Evolutionary conservation across 2,113 vertebrate genomes (phyloP).

Genomic region (Silurus meridionalis): DNA sequence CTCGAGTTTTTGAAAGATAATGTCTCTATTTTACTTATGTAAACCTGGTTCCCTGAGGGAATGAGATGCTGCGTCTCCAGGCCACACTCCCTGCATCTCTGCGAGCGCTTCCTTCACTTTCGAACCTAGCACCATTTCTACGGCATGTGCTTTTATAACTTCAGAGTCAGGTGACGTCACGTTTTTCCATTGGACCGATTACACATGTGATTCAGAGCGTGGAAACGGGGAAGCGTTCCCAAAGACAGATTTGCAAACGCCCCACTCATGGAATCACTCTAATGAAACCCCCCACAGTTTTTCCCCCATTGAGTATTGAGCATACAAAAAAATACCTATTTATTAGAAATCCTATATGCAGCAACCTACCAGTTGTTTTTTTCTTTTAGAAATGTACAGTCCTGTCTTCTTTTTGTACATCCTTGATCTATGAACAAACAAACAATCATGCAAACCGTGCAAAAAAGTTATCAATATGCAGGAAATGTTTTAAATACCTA

Average conservation of each 20-base stretch:
- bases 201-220: too few relatives aligned
- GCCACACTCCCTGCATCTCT: too few relatives aligned
- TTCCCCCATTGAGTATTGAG: background rate
- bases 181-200: too few relatives aligned
- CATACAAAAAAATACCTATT: background rate
- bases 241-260: background rate
- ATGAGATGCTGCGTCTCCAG: too few relatives aligned
- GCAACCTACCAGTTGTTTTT: background rate
- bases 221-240: too few relatives aligned
- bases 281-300: background rate
- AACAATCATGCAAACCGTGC: background rate
- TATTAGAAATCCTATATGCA: background rate
- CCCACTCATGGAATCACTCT: background rate
- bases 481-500: background rate
- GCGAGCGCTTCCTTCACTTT: too few relatives aligned
- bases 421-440: background rate
- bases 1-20: too few relatives aligned
- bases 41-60: too few relatives aligned
- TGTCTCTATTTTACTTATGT: too few relatives aligned
- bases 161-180: too few relatives aligned
- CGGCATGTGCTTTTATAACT: too few relatives aligned
- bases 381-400: background rate
- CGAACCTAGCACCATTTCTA: too few relatives aligned
- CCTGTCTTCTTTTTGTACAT: background rate
- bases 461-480: constrained; percentile 7